Evolutionary conservation across 2,797 vertebrate species (phyloP).

Genomic region (Argya squamiceps): DNA sequence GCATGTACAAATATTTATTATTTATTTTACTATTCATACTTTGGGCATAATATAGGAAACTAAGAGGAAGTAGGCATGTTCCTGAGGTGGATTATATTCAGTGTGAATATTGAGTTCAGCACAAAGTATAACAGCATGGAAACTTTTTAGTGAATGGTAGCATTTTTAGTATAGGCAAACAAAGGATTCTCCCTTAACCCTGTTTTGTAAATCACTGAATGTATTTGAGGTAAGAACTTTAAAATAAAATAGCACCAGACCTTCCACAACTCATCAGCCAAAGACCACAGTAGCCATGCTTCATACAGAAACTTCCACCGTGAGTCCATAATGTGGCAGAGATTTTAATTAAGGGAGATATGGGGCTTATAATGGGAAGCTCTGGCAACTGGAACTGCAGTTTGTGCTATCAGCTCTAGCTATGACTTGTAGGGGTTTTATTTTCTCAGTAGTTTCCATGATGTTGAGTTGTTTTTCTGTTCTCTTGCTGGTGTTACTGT

Average conservation of each 20-base stretch:
- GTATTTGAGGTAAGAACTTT: not conserved
- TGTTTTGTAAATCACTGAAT: not conserved
- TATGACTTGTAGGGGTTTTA: conserved; percentile 38
- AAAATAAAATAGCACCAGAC: not conserved
- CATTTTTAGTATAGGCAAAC: not conserved
- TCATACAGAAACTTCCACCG: not conserved
- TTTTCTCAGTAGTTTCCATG: conserved; percentile 57
- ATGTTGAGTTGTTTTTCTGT: conserved; percentile 32
- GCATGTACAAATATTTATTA: not conserved
- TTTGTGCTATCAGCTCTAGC: not conserved
- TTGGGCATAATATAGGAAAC: not conserved
- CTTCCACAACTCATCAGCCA: not conserved
- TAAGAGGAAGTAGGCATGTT: not conserved
- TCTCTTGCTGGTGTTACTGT: not conserved
- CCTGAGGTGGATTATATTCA: not conserved
- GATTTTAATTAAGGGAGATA: not conserved
- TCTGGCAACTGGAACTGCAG: not conserved
- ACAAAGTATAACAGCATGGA: not conserved
- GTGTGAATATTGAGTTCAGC: not conserved
- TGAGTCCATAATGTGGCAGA: not conserved
- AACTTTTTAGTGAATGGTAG: not conserved
- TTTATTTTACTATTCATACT: not conserved
- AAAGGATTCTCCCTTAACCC: not conserved
- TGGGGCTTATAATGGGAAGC: not conserved
- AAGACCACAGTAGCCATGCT: not conserved